Evolutionary conservation across 2,113 vertebrate species (phyloP).

Genomic region (Suricata suricatta): DNA sequence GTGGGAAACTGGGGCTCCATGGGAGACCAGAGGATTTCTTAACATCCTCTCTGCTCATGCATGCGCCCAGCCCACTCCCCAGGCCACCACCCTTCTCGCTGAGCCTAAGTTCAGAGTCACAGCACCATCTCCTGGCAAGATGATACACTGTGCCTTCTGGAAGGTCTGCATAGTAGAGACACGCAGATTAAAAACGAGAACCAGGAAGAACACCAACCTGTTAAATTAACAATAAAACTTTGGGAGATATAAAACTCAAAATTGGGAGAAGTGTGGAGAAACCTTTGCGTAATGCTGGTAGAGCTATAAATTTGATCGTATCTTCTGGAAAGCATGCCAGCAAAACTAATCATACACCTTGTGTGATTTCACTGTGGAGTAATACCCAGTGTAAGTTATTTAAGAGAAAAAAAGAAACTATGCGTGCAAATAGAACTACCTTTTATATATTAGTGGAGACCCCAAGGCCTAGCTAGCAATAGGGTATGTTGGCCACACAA

Average conservation of each 20-base stretch:
- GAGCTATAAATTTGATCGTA: not conserved
- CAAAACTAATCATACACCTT: not conserved
- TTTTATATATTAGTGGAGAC: not conserved
- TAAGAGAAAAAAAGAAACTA: not conserved
- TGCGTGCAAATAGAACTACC: not conserved
- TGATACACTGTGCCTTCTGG: not conserved
- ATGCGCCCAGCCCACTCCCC: not conserved
- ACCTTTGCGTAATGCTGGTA: rapidly evolving
- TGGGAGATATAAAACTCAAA: not conserved
- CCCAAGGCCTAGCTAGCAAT: not conserved
- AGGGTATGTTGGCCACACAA: not conserved
- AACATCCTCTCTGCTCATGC: not conserved
- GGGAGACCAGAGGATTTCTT: not conserved
- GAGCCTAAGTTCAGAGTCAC: conserved; percentile 45
- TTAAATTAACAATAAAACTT: not conserved
- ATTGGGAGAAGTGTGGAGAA: not conserved
- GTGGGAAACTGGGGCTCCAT: not conserved
- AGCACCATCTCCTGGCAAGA: conserved; percentile 71
- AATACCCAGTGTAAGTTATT: not conserved
- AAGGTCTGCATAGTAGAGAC: not conserved
- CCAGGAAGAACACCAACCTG: not conserved
- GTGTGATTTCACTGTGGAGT: not conserved
- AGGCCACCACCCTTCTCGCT: not conserved
- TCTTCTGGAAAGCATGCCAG: not conserved
- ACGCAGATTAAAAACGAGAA: not conserved